phyloP scores from a whole-genome alignment of 2,797 vertebrate genomes.

The Sphaeramia orbicularis region DNA sequence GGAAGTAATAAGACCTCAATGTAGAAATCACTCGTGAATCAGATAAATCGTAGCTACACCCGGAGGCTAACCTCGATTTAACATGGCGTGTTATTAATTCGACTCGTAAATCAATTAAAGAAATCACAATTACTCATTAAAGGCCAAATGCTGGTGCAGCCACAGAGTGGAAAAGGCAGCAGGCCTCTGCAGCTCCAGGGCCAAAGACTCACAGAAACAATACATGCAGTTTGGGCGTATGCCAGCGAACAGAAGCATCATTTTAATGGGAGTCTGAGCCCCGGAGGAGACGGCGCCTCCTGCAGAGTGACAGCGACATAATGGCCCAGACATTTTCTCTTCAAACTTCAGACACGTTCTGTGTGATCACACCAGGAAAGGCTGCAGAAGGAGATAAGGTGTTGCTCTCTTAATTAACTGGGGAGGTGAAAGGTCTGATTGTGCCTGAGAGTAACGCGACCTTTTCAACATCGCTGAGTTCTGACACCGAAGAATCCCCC shows the following conservation, averaged over 20 bases:
- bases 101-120: conserved; percentile 73
- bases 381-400: conserved; percentile 32
- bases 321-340: conserved; percentile 30
- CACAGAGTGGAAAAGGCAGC: conserved; percentile 29
- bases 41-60: conserved; percentile 37
- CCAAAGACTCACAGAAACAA: conserved; percentile 22
- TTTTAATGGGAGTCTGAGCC: conserved; percentile 49
- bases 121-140: conserved; percentile 60
- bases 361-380: conserved; percentile 21
- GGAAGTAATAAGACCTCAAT: conserved; percentile 38
- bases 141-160: conserved; percentile 34
- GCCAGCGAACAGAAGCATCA: conserved; percentile 46
- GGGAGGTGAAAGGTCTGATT: conserved; percentile 34
- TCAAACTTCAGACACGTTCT: conserved; percentile 9
- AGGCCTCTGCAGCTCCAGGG: conserved; percentile 33
- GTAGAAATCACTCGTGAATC: conserved; percentile 48
- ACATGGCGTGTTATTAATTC: conserved; percentile 64
- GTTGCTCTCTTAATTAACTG: conserved; percentile 37
- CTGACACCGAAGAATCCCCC: background rate
- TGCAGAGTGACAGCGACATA: conserved; percentile 30
- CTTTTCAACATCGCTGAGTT: conserved; percentile 22
- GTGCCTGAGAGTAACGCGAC: conserved; percentile 23
- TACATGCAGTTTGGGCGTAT: conserved; percentile 44
- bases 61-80: conserved; percentile 67
- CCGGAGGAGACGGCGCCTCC: conserved; percentile 32